A percentile compares a stretch with the other conserved stretches of the same genome.
These are phyloP conservation scores for Nomada goodeniana DNA, from an alignment of 2,888 invertebrate genomes.

Conservation along the genomic window DNA sequence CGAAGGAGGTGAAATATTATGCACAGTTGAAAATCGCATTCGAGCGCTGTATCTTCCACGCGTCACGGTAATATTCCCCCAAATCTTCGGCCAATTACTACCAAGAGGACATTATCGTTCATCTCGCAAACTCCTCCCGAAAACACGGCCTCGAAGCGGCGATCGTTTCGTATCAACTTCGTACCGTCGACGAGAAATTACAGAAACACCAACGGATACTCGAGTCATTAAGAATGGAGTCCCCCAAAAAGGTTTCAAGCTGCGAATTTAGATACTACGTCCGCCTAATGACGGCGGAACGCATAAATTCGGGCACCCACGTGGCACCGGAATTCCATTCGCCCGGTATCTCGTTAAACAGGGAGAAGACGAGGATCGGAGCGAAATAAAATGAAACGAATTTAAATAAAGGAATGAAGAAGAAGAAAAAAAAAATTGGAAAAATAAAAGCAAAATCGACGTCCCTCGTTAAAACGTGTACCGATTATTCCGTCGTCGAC, in stretches of 20 bases:
- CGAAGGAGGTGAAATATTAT: no score
- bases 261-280: slow-evolving; percentile 51
- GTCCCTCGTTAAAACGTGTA: slow-evolving; percentile 30
- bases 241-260: slow-evolving; percentile 37
- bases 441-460: not conserved
- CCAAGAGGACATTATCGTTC: not conserved
- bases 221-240: slow-evolving; percentile 35
- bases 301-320: slow-evolving; percentile 58
- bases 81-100: slow-evolving; percentile 5
- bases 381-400: not conserved
- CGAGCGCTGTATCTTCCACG: not conserved
- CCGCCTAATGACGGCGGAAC: slow-evolving; percentile 47
- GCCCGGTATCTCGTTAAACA: slow-evolving; percentile 43
- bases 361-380: not conserved
- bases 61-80: not conserved
- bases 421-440: slow-evolving; percentile 4
- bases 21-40: no score
- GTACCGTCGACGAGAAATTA: not conserved
- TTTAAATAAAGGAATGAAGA: not conserved
- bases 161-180: slow-evolving; percentile 4
- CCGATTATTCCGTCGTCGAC: slow-evolving; percentile 33
- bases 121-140: not conserved
- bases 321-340: slow-evolving; percentile 54
- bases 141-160: not conserved
- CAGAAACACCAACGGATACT: slow-evolving; percentile 34